Conservation (phyloP, 2,797 vertebrate species). For the Calcarius lapponicus region DNA sequence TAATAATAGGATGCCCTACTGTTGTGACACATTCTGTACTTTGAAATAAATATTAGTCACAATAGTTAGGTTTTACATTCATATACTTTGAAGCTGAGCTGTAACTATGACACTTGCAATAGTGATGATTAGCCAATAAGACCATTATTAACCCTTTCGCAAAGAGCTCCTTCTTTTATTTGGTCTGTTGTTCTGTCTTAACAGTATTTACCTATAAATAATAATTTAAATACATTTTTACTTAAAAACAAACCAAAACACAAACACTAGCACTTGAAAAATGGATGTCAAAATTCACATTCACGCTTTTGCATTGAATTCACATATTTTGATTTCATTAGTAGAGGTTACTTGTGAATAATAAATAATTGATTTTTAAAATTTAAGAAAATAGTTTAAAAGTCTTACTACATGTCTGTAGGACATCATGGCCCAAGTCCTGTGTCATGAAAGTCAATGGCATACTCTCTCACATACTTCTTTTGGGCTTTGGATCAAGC, state of each 20-base stretch:
- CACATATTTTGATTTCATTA: neutral
- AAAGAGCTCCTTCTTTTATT: conserved; percentile 29
- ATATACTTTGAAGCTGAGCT: conserved; percentile 62
- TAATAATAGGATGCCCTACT: conserved; percentile 73
- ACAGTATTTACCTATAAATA: conserved; percentile 58
- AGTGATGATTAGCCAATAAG: conserved; percentile 67
- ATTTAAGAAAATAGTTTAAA: neutral
- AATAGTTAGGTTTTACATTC: conserved; percentile 68
- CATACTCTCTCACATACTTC: neutral
- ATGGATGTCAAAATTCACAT: conserved; percentile 37
- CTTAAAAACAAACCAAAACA: conserved; percentile 45
- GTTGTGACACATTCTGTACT: conserved; percentile 67
- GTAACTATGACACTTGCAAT: conserved; percentile 44
- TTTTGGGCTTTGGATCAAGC: neutral
- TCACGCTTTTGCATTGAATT: conserved; percentile 47
- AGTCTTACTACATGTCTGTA: neutral
- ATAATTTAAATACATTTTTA: conserved; percentile 57
- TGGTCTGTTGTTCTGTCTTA: neutral
- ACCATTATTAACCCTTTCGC: conserved; percentile 51
- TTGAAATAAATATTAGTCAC: conserved; percentile 76
- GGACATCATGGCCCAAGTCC: neutral
- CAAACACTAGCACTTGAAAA: conserved; percentile 58
- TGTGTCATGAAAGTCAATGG: neutral
- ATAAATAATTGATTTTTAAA: conserved; percentile 1
- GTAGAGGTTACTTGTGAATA: neutral